phyloP scores from a whole-genome alignment of 2,113 vertebrate genomes.

The Craseonycteris thonglongyai region DNA sequence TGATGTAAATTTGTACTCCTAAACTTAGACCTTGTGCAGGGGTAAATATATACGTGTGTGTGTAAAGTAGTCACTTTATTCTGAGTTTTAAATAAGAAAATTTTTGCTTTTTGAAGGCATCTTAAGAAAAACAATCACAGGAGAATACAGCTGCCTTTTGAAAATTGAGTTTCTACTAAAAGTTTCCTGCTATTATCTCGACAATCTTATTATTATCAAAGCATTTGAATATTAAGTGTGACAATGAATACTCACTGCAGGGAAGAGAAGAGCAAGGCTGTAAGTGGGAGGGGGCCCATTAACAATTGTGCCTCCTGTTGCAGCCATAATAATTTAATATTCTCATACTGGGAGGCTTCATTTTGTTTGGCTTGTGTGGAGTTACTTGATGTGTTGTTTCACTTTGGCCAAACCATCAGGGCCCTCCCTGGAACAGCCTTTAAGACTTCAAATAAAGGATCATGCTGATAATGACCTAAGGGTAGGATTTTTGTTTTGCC shows the following conservation, averaged over 20 bases:
- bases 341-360: constrained; percentile 65
- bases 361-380: constrained; percentile 44
- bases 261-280: constrained; percentile 58
- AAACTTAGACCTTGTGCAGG: not conserved
- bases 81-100: constrained; percentile 31
- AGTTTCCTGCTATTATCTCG: constrained; percentile 77
- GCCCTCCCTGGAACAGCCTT: constrained; percentile 66
- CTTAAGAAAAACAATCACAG: constrained; percentile 57
- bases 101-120: constrained; percentile 70
- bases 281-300: constrained; percentile 66
- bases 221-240: constrained; percentile 71
- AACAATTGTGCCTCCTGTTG: constrained; percentile 64
- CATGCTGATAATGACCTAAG: constrained; percentile 77
- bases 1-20: not conserved
- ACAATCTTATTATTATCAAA: constrained; percentile 81
- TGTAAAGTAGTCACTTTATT: no score
- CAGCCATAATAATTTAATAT: constrained; percentile 78
- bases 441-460: constrained; percentile 75
- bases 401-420: constrained; percentile 72
- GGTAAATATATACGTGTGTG: constrained; percentile 17
- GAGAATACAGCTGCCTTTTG: constrained; percentile 73
- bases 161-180: constrained; percentile 72
- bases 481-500: constrained; percentile 74
- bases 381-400: constrained; percentile 46
- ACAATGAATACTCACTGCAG: constrained; percentile 66